phyloP scores from a whole-genome alignment of 2,888 invertebrate genomes.

The Smittia sp. region DNA sequence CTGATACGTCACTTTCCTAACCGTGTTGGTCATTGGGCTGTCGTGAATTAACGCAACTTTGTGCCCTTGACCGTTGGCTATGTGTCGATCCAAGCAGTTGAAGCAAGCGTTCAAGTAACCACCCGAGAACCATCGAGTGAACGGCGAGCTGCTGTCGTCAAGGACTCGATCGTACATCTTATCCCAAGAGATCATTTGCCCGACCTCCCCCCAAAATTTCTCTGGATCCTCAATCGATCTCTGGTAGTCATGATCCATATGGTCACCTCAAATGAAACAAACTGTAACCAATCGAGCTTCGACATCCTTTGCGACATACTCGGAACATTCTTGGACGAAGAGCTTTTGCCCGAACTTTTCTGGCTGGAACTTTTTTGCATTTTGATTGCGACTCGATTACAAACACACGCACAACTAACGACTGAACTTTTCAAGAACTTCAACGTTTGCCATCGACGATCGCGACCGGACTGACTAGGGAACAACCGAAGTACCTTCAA shows the following conservation, averaged over 20 bases:
- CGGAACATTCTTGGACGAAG: constrained; percentile 1
- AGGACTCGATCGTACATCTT: constrained; percentile 81
- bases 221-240: constrained; percentile 74
- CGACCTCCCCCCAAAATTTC: constrained; percentile 84
- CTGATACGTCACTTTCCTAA: constrained; percentile 74
- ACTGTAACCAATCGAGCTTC: not conserved
- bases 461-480: not conserved
- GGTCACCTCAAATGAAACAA: constrained; percentile 11
- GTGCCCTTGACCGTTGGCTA: constrained; percentile 72
- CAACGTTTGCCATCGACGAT: not conserved
- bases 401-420: not conserved
- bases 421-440: not conserved
- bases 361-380: constrained; percentile 21
- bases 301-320: not conserved
- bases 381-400: not conserved
- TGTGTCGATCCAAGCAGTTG: constrained; percentile 89
- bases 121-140: constrained; percentile 53
- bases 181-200: constrained; percentile 71
- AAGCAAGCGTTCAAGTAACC: constrained; percentile 91
- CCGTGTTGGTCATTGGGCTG: constrained; percentile 78
- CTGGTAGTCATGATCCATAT: constrained; percentile 56
- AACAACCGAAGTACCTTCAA: not conserved
- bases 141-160: constrained; percentile 64
- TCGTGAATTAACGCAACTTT: constrained; percentile 85
- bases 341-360: constrained; percentile 21